phyloP scores from a whole-genome alignment of 2,113 vertebrate species.

The Corythaeola cristata region DNA sequence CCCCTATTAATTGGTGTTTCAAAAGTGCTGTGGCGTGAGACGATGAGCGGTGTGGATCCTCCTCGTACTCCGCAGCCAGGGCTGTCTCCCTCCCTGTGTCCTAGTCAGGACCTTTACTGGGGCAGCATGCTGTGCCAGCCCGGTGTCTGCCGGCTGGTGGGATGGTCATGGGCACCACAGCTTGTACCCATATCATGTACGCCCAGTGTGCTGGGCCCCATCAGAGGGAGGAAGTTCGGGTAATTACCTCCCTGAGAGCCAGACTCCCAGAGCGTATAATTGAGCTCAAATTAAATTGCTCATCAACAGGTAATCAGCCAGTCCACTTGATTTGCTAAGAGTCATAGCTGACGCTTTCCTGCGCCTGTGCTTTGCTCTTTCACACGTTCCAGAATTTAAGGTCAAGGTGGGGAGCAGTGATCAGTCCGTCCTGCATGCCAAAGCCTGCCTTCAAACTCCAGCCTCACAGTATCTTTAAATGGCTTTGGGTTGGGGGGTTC shows the following conservation, averaged over 20 bases:
- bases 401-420: neutral
- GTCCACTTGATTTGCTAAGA: neutral
- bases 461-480: neutral
- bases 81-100: neutral
- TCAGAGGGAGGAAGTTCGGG: neutral
- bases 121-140: neutral
- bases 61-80: neutral
- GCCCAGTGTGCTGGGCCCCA: neutral
- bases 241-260: slow-evolving; percentile 9
- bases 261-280: neutral
- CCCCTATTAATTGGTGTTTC: neutral
- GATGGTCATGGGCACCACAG: neutral
- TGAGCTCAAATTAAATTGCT: slow-evolving; percentile 29
- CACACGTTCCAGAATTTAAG: neutral
- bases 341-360: neutral
- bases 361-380: neutral
- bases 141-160: neutral
- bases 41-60: neutral
- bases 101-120: neutral
- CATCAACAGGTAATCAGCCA: neutral
- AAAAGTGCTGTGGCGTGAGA: accelerated
- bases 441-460: neutral
- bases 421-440: neutral
- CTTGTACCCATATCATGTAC: neutral
- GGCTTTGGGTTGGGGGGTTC: neutral